These are phyloP conservation scores for Microcaecilia unicolor DNA, from an alignment of 2,797 vertebrate genomes.

Conservation along the genomic window DNA sequence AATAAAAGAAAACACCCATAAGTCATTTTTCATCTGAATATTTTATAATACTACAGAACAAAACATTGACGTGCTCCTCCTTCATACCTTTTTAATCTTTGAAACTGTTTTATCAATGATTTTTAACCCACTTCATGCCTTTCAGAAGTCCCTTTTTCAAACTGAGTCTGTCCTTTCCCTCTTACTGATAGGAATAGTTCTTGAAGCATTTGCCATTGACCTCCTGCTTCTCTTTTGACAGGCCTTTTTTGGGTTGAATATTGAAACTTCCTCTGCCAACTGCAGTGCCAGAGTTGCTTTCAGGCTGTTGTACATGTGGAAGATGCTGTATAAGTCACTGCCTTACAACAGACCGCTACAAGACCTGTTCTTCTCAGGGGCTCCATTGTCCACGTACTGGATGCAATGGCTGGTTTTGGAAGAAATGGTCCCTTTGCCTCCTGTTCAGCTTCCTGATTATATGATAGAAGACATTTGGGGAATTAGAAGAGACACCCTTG, in stretches of 20 bases:
- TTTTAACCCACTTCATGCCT: no score
- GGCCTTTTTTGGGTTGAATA: constrained; percentile 26
- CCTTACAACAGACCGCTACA: constrained; percentile 40
- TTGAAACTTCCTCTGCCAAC: constrained; percentile 10
- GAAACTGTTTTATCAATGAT: no score
- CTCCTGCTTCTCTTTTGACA: constrained; percentile 1
- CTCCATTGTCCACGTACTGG: constrained; percentile 18
- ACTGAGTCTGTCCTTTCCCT: no score
- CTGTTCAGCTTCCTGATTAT: constrained; percentile 14
- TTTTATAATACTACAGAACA: no score
- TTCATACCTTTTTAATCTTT: no score
- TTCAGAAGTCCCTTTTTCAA: no score
- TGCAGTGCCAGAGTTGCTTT: constrained; percentile 31
- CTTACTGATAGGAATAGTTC: no score
- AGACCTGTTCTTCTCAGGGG: constrained; percentile 37
- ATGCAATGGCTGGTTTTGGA: constrained; percentile 37
- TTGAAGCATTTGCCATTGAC: no score
- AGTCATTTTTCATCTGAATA: no score
- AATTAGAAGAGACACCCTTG: constrained; percentile 14
- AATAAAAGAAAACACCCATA: no score
- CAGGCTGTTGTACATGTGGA: constrained; percentile 33
- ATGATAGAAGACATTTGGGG: constrained; percentile 39
- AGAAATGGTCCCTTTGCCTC: constrained; percentile 33
- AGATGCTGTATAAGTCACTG: constrained; percentile 29
- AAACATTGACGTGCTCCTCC: no score